Base-by-base conservation (phyloP, 2,888 invertebrate species). In the Leptinotarsa peninsularis region DNA sequence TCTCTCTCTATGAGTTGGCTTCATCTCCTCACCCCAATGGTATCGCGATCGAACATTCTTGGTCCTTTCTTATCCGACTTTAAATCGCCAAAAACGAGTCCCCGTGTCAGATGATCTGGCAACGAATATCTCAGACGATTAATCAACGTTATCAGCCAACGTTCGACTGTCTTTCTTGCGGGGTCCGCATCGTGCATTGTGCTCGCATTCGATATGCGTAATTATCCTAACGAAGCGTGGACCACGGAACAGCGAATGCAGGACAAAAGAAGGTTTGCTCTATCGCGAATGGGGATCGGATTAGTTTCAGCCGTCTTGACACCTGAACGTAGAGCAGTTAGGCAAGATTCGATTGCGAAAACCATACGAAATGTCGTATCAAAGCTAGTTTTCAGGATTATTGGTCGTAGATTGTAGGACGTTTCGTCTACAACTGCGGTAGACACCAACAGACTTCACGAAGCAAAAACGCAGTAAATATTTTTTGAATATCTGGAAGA, bases 31-130 rank as follows among this genome's bases (percentile, higher is more conserved):
- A 79, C 82, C 81, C 82, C 82, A 78, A 80, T 79, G 33, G 68
- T 84, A 84, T 85, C 84, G 83, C 81, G 84, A 86, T 85, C 82
- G 84, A 85, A 84, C 85, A 86, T 85, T 85, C 85, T 81, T 83
- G 83, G 83, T 81, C 82, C 82, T 79, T 81, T 80, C 81, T 84
- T 84, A 85, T 84, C 85, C 84, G 81, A 80, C 78, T 82, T 83
- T 82, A 82, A 84, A 86, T 86, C 86, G 86, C 84, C 87, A 85
- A 86, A 87, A 86, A 86, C 85, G 85, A 84, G 86, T 85, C 84
- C 83, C 84, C 84, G 82, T 82, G 84, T 83, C 84, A 85, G 85
- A 86, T 85, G 84, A 86, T 86, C 85, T 84, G 83, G 84, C 84
- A 80, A 82, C 84, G 83, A 83, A 84, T 84, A 85, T 83, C 83